A percentile compares a stretch with the other conserved stretches of the same genome.
Conservation (phyloP, 2,113 vertebrate genomes). For the Rana temporaria region DNA sequence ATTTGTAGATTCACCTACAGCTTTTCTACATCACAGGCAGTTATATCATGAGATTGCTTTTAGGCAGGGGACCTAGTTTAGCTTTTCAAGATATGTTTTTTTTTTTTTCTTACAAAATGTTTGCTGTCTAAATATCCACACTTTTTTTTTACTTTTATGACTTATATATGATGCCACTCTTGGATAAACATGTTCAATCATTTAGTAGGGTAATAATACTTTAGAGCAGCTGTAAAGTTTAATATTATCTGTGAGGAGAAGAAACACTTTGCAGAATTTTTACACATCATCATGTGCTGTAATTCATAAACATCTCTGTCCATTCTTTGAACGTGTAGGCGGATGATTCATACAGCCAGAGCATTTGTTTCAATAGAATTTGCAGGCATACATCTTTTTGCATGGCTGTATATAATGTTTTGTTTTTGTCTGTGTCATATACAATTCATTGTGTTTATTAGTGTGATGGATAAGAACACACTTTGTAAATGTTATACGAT, state of each 20-base stretch:
- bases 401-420: neutral
- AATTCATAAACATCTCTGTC: neutral
- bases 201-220: neutral
- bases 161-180: neutral
- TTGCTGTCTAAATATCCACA: neutral
- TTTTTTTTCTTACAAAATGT: neutral
- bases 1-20: conserved; percentile 42
- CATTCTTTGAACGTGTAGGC: neutral
- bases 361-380: neutral
- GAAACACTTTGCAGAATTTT: neutral
- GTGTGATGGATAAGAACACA: too few relatives aligned
- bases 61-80: conserved; percentile 34
- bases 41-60: conserved; percentile 46
- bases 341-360: neutral
- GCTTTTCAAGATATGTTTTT: conserved; percentile 21
- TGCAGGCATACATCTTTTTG: neutral
- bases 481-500: too few relatives aligned
- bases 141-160: neutral
- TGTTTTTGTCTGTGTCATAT: too few relatives aligned
- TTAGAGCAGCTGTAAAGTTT: neutral
- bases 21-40: conserved; percentile 37
- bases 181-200: neutral
- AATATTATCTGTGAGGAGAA: neutral
- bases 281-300: neutral
- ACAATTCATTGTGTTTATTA: too few relatives aligned